Evolutionary conservation across 37 sponge, comb jelly and placozoan genomes (phyloP).

Genomic region (Crambe crambe): DNA sequence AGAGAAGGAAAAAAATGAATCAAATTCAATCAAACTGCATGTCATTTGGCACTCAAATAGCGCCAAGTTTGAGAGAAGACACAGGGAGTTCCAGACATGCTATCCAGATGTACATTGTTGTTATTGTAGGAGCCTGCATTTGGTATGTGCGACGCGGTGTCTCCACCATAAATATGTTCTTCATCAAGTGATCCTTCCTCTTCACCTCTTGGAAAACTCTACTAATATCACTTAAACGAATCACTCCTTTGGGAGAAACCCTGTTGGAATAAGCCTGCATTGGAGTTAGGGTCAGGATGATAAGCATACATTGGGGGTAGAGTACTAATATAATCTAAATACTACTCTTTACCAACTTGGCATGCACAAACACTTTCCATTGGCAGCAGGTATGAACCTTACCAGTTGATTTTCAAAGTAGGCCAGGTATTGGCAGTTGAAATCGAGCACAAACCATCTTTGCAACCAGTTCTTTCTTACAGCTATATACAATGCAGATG

Average conservation of each 20-base stretch:
- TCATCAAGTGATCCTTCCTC: slow-evolving; percentile 56
- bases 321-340: not conserved
- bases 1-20: not conserved
- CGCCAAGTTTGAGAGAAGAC: slow-evolving; percentile 1
- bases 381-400: too few relatives aligned
- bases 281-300: not conserved
- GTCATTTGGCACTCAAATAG: not conserved
- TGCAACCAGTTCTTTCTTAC: slow-evolving; percentile 67
- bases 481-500: slow-evolving; percentile 36
- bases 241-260: slow-evolving; percentile 72
- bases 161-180: slow-evolving; percentile 62
- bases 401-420: slow-evolving; percentile 82
- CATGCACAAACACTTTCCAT: not conserved
- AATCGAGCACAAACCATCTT: slow-evolving; percentile 91
- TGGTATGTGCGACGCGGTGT: slow-evolving; percentile 58
- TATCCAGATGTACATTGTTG: slow-evolving; percentile 75
- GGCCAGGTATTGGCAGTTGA: slow-evolving; percentile 61
- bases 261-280: slow-evolving; percentile 38
- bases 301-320: too few relatives aligned
- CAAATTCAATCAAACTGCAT: not conserved
- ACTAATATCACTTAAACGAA: slow-evolving; percentile 50
- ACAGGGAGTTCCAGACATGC: slow-evolving; percentile 45
- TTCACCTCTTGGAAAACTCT: slow-evolving; percentile 51
- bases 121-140: slow-evolving; percentile 64
- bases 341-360: not conserved